phyloP scores from a whole-genome alignment of 2,113 vertebrate genomes.

The Accipiter virgatus region DNA sequence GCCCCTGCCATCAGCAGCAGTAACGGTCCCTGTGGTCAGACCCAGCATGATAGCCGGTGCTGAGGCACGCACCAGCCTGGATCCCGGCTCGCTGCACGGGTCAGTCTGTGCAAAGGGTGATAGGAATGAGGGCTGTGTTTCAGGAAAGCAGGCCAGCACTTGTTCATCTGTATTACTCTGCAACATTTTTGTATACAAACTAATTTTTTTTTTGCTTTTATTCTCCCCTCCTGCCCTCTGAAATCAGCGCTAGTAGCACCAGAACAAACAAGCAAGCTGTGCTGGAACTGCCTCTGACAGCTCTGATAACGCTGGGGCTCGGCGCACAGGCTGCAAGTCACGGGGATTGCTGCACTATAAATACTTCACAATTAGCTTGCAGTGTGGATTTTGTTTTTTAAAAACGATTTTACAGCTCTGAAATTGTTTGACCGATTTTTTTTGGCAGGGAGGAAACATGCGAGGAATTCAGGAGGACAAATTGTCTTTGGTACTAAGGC shows the following conservation, averaged over 20 bases:
- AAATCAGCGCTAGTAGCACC: background rate
- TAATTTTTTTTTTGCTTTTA: background rate
- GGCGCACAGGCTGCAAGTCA: rapidly evolving
- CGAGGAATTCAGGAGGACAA: background rate
- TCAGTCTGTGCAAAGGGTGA: rapidly evolving
- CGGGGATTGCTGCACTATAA: background rate
- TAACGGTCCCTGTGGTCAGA: background rate
- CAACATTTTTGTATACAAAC: background rate
- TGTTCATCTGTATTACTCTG: background rate
- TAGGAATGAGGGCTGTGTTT: background rate
- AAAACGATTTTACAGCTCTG: background rate
- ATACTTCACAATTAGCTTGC: background rate
- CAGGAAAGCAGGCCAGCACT: background rate
- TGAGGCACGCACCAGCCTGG: background rate
- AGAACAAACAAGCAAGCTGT: background rate
- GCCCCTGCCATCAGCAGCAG: background rate
- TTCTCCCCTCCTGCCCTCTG: background rate
- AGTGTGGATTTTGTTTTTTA: background rate
- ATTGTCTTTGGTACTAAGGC: background rate
- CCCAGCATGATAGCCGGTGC: rapidly evolving
- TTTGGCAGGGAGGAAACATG: background rate
- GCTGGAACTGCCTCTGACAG: background rate
- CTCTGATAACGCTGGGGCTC: background rate
- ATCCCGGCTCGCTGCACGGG: rapidly evolving
- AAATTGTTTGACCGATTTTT: background rate